Evolutionary conservation across 2,797 vertebrate genomes (phyloP).

Genomic region (Protosalanx chinensis): DNA sequence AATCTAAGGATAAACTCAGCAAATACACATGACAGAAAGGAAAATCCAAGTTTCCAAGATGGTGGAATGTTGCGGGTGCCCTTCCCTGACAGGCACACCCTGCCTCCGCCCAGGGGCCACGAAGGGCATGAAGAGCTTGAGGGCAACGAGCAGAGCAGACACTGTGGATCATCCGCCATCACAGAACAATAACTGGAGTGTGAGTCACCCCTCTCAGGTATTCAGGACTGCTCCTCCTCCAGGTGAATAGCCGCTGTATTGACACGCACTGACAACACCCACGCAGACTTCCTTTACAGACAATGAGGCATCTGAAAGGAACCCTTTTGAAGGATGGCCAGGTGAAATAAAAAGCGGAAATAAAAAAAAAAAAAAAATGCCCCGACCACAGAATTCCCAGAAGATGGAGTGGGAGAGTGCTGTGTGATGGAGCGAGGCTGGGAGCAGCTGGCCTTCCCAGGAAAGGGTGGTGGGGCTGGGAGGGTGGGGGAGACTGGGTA

Average conservation of each 20-base stretch:
- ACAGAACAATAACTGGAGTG: background rate
- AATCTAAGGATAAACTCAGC: background rate
- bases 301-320: background rate
- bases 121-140: background rate
- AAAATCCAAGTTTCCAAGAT: background rate
- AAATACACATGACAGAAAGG: background rate
- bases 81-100: background rate
- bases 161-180: background rate
- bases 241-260: constrained; percentile 4
- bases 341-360: background rate
- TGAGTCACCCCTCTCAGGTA: constrained; percentile 3
- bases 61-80: background rate
- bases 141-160: background rate
- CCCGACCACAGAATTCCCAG: background rate
- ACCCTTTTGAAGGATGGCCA: background rate
- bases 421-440: constrained; percentile 1
- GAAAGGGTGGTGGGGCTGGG: background rate
- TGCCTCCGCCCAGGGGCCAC: background rate
- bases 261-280: background rate
- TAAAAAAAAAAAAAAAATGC: background rate
- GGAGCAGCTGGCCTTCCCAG: constrained; percentile 13
- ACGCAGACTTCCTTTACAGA: background rate
- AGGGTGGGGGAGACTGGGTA: background rate
- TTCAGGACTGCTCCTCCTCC: background rate
- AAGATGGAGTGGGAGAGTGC: background rate